Base-by-base conservation (phyloP, 2,797 vertebrate genomes). In the Eutrigla gurnardus region DNA sequence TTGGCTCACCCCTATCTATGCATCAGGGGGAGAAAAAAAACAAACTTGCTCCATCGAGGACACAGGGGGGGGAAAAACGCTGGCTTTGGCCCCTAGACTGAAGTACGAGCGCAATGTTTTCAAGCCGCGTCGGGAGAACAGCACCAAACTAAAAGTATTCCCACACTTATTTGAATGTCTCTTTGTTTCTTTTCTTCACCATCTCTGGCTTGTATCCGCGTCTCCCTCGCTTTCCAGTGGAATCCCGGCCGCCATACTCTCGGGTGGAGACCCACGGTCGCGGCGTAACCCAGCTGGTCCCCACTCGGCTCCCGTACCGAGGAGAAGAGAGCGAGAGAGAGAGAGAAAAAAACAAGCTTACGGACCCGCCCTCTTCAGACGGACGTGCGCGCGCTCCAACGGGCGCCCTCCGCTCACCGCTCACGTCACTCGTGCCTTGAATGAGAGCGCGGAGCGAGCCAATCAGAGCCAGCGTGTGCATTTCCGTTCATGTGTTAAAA, bases 281-380 rank as follows among this genome's bases (percentile, higher is more conserved):
- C 92, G 88, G 92, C 86, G 91, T 86, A 87, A 88, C 90, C 89
- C 89, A 87, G 84, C 88, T 89, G 76, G 88, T 91, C 91, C 87
- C 91, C 79, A 63, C 91, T 93, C 94, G 94, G 94, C 94, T 94
- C 82, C 95, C 95, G 95, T 96, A 95, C 81, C 71, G 75, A 84
- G 64, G 63, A 25, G 25, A 25, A 25, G 25, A 25, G 25, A 25
- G 25, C 45, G 60, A n/a, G 59, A 50, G 33, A 15, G 35, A 4
- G 5, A 7, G 9, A 52, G 53, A 68, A 62, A 70, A 70, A 52
- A 66, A 42, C 52, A 57, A 47, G 17, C 12, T 4, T 3, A 12
- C 15, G 67, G 75, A 70, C 39, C 88, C 87, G 54, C 87, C 91
- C 54, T 58, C 49, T 14, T 58, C 37, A 68, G 91, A 93, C 54